Evolutionary conservation across 2,888 invertebrate genomes (phyloP).

Genomic region (Tenthredo livida): DNA sequence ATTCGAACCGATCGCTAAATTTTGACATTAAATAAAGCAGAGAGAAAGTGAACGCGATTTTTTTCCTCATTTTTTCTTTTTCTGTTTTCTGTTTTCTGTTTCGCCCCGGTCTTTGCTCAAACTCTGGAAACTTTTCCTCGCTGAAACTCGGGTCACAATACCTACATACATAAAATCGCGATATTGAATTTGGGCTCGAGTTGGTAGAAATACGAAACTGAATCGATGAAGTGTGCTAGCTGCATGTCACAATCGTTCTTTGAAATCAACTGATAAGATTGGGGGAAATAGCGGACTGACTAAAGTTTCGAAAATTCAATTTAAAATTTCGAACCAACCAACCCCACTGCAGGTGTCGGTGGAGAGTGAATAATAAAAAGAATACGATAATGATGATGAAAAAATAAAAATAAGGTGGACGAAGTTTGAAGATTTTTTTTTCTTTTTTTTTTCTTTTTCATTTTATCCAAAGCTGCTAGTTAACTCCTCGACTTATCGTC

Average conservation of each 20-base stretch:
- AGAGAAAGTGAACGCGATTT: neutral
- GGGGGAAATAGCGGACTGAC: neutral
- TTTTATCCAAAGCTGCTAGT: neutral
- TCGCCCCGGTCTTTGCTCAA: neutral
- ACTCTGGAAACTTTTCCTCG: neutral
- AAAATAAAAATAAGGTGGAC: neutral
- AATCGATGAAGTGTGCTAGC: neutral
- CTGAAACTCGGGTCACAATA: neutral
- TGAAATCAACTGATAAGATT: neutral
- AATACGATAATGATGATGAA: neutral
- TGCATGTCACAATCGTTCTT: neutral
- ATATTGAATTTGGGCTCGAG: neutral
- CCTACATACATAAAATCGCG: neutral
- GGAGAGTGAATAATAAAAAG: neutral
- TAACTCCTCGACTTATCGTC: conserved; percentile 9
- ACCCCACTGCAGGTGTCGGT: too few species aligned
- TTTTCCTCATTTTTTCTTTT: too few species aligned
- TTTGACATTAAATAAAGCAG: neutral
- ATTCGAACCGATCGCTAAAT: neutral
- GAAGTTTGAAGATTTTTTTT: neutral
- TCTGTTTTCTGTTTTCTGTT: too few species aligned
- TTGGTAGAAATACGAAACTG: neutral
- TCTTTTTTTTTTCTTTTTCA: too few species aligned
- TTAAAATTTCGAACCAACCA: neutral
- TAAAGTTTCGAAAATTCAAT: neutral